Conservation (phyloP, 2,113 vertebrate species). For the Tringa solitaria region DNA sequence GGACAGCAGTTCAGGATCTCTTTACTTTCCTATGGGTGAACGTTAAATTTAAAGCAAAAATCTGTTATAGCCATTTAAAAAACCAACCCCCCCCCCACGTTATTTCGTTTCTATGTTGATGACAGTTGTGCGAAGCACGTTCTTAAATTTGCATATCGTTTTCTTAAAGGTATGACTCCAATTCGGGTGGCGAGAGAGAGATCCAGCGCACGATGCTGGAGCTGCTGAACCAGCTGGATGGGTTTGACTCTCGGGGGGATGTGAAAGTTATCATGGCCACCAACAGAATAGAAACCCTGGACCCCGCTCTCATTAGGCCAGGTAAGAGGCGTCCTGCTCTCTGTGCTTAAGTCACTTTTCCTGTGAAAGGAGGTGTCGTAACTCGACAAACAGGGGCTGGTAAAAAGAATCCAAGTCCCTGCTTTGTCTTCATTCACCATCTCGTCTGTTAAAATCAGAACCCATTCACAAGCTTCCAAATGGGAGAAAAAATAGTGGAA, state of each 20-base stretch:
- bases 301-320: conserved; percentile 96
- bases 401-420: not conserved
- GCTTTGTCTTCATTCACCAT: not conserved
- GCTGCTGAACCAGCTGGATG: conserved; percentile 94
- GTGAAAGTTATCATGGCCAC: conserved; percentile 99
- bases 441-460: not conserved
- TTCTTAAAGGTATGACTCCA: conserved; percentile 89
- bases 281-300: conserved; percentile 96
- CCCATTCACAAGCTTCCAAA: not conserved
- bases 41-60: not conserved
- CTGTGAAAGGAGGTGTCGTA: not conserved
- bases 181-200: conserved; percentile 94
- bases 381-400: not conserved
- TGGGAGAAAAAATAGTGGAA: not conserved
- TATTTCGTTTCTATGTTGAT: not conserved
- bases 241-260: conserved; percentile 94
- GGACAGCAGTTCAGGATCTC: not conserved
- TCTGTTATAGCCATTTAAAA: rapidly evolving
- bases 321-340: conserved; percentile 66
- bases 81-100: not conserved
- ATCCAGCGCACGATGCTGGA: conserved; percentile 98
- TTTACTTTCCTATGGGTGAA: not conserved
- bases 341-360: not conserved
- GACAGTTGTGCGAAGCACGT: not conserved
- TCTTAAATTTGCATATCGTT: not conserved